phyloP scores from a whole-genome alignment of 2,888 invertebrate species.

The Campoplex capitator region DNA sequence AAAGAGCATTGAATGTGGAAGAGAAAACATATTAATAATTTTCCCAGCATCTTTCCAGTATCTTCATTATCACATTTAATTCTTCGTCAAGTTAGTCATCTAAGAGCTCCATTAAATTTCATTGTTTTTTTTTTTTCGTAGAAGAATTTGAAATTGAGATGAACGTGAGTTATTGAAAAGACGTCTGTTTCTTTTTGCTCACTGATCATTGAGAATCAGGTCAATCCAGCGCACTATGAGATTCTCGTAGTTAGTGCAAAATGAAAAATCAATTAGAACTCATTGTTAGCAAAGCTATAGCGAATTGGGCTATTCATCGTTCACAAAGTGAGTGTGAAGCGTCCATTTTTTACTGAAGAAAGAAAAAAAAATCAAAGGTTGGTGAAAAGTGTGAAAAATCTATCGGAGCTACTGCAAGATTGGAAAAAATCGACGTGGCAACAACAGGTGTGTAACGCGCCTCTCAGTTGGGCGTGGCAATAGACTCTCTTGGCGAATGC shows the following conservation, averaged over 20 bases:
- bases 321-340: constrained; percentile 17
- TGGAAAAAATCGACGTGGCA: constrained; percentile 21
- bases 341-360: background rate
- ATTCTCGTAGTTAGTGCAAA: constrained; percentile 36
- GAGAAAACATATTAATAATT: constrained; percentile 10
- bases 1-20: background rate
- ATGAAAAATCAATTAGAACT: constrained; percentile 68
- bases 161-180: background rate
- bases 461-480: constrained; percentile 69
- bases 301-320: constrained; percentile 66
- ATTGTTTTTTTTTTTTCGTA: constrained; percentile 16
- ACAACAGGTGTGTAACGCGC: constrained; percentile 73
- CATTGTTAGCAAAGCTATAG: constrained; percentile 58
- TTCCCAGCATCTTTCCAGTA: background rate
- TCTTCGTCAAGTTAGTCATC: background rate
- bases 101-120: background rate
- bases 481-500: constrained; percentile 38
- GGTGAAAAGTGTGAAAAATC: constrained; percentile 45
- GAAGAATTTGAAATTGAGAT: constrained; percentile 16
- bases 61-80: background rate
- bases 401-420: constrained; percentile 50
- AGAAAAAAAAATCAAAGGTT: constrained; percentile 21
- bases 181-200: constrained; percentile 48
- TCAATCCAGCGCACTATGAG: constrained; percentile 15
- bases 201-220: background rate